phyloP scores from a whole-genome alignment of 2,113 vertebrate genomes.

The Dasyurus viverrinus region DNA sequence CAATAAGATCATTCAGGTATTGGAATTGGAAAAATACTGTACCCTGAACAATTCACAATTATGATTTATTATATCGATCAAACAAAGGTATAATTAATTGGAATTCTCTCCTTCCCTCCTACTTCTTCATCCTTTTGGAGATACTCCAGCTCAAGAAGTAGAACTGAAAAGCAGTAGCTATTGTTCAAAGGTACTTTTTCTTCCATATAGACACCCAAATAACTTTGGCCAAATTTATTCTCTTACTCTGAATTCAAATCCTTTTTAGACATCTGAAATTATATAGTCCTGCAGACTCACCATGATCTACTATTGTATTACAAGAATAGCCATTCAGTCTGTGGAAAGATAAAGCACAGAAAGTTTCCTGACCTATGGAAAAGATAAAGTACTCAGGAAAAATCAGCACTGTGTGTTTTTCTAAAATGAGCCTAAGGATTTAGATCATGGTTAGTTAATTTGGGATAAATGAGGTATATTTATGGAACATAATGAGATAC shows the following conservation, averaged over 20 bases:
- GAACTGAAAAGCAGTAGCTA: constrained; percentile 24
- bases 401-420: background rate
- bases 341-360: background rate
- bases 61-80: constrained; percentile 26
- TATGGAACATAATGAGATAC: constrained; percentile 51
- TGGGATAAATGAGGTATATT: constrained; percentile 52
- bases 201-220: constrained; percentile 20
- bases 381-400: background rate
- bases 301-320: background rate
- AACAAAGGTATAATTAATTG: constrained; percentile 8
- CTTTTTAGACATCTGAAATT: background rate
- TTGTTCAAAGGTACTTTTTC: constrained; percentile 39
- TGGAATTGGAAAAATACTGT: background rate
- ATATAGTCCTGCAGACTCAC: background rate
- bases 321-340: background rate
- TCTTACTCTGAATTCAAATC: background rate
- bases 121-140: background rate
- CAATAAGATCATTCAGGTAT: constrained; percentile 24
- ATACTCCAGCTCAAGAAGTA: constrained; percentile 7
- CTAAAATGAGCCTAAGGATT: background rate
- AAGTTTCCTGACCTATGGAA: background rate
- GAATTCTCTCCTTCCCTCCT: constrained; percentile 4
- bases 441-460: constrained; percentile 28
- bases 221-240: background rate
- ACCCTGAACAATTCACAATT: constrained; percentile 19